Evolutionary conservation across 2,113 vertebrate genomes (phyloP).

Genomic region (Lycaon pictus): DNA sequence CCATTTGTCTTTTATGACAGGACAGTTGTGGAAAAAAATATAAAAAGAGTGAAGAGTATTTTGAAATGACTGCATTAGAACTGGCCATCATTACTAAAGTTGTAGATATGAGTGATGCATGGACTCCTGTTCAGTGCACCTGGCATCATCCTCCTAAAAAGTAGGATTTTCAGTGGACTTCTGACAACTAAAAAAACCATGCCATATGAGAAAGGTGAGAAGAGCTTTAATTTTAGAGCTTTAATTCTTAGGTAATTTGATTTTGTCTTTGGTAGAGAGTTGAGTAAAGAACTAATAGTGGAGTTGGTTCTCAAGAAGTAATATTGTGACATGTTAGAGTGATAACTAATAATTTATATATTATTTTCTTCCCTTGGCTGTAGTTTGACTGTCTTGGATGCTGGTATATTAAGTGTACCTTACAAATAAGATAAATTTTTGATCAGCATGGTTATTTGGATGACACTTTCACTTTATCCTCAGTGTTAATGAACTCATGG

Average conservation of each 20-base stretch:
- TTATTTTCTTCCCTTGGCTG: not conserved
- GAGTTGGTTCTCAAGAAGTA: not conserved
- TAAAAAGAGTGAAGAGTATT: not conserved
- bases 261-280: slow-evolving; percentile 9
- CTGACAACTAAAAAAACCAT: not conserved
- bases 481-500: not conserved
- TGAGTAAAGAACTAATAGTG: not conserved
- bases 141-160: not conserved
- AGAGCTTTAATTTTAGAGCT: not conserved
- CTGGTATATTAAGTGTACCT: not conserved
- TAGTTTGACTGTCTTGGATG: not conserved
- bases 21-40: slow-evolving; percentile 14
- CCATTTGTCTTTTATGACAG: slow-evolving; percentile 64
- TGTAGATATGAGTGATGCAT: not conserved
- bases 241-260: slow-evolving; percentile 1
- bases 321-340: not conserved
- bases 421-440: slow-evolving; percentile 1
- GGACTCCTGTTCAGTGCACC: not conserved
- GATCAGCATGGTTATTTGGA: not conserved
- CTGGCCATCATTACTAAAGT: not conserved
- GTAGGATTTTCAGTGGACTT: not conserved
- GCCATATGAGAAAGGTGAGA: not conserved
- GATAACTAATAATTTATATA: not conserved
- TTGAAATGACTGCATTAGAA: not conserved
- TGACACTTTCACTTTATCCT: not conserved